A percentile compares a stretch with the other conserved stretches of the same genome.
phyloP scores from a whole-genome alignment of 1,140 invertebrate genomes.

The Cephus cinctus region DNA sequence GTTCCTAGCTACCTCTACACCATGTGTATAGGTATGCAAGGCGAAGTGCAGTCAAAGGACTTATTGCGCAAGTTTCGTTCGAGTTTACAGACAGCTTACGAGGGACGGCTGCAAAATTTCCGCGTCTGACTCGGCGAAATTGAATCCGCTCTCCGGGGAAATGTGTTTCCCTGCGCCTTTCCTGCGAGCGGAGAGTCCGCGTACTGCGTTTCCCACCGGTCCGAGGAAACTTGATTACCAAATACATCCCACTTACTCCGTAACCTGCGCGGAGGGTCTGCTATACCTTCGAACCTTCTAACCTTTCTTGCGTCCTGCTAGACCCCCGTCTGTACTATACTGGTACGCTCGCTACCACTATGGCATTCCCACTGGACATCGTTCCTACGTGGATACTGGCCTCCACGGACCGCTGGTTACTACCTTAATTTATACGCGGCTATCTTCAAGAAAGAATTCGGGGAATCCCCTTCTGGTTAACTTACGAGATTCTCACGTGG shows the following conservation, averaged over 20 bases:
- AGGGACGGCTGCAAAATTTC: slow-evolving; percentile 34
- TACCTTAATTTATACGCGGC: no score
- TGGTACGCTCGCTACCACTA: no score
- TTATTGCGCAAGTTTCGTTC: slow-evolving; percentile 34
- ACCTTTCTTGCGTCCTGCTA: no score
- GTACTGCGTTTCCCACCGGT: slow-evolving; percentile 9
- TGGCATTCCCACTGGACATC: no score
- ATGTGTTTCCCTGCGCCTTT: slow-evolving; percentile 30
- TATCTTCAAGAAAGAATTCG: no score
- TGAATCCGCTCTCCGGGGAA: slow-evolving; percentile 42
- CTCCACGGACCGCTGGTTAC: no score
- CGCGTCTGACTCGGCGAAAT: slow-evolving; percentile 38
- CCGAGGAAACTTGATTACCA: slow-evolving; percentile 35
- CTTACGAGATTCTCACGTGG: no score
- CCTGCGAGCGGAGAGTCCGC: slow-evolving; percentile 8
- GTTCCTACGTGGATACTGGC: no score
- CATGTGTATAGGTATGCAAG: no score
- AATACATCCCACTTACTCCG: slow-evolving; percentile 18
- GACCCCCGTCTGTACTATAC: no score
- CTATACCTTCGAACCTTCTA: background rate
- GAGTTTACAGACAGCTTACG: slow-evolving; percentile 35
- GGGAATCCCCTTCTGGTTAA: no score
- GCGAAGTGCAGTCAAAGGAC: slow-evolving; percentile 34
- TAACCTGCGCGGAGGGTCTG: background rate
- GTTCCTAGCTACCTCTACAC: no score